Conservation (phyloP, 2,113 vertebrate genomes). For the Limnothrissa miodon region DNA sequence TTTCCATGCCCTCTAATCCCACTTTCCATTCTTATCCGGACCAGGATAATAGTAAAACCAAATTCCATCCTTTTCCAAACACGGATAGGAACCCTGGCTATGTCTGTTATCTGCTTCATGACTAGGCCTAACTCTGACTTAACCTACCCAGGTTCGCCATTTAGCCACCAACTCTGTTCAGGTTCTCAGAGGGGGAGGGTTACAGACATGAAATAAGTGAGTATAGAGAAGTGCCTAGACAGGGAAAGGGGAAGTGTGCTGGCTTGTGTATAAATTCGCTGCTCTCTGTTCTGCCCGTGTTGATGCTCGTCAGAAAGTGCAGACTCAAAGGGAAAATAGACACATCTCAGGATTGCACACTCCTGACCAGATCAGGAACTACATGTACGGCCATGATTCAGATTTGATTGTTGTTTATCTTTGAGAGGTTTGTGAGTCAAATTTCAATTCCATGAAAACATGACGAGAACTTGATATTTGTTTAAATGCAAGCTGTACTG, state of each 20-base stretch:
- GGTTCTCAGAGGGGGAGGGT: neutral
- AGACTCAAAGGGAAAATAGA: constrained; percentile 3
- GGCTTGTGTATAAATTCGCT: neutral
- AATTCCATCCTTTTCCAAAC: no score
- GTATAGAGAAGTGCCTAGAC: neutral
- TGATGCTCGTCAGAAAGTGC: neutral
- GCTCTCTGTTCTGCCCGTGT: neutral
- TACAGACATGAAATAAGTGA: neutral
- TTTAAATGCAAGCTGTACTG: neutral
- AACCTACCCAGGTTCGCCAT: no score
- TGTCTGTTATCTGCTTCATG: neutral
- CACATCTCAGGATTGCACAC: neutral
- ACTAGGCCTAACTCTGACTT: no score
- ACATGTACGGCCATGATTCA: neutral
- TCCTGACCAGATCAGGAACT: neutral
- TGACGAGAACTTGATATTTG: neutral
- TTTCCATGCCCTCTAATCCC: no score
- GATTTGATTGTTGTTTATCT: neutral
- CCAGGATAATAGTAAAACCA: no score
- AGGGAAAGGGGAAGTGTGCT: neutral
- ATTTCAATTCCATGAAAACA: neutral
- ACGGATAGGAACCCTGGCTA: neutral
- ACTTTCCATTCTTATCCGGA: no score
- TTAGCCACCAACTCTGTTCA: neutral
- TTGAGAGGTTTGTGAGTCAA: neutral